Evolutionary conservation across 2,888 invertebrate genomes (phyloP), one percentile per base, ranked within the genome.

Genomic region (Cephus pygmeus): DNA sequence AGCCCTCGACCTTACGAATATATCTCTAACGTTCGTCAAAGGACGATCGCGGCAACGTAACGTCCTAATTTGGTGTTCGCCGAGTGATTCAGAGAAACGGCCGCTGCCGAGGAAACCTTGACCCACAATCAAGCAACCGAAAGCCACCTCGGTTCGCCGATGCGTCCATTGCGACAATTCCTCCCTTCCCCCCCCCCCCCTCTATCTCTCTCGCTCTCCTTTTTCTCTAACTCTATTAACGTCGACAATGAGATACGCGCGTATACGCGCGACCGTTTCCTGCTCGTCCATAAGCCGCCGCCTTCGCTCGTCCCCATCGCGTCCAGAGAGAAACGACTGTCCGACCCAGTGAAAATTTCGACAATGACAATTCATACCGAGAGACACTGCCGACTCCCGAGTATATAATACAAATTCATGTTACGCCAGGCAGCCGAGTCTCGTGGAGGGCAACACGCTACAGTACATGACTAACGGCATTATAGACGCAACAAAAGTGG

Each of bases 21-120:
- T 23, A 0, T 15, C 40, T 40, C 40, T 56, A 56, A 56, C 40
- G 9, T 15, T 15, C 40, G 40, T 56, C 40, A 56, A 56, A 56
- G 15, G 40, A 23, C 40, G 40, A 56, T 56, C 40, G 40, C 23
- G 2, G 40, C 15, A 56, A 40, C 15, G 15, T 23, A 56, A 56
- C 23, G 15, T 31, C 71, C 71, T 33, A 33, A 71, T 71, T 71
- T 30, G 71, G 31, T 12, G 33, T 71, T 71, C 33, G 71, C 31
- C 79, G 79, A 81, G 77, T 78, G 85, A 83, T 85, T 86, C 83
- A 83, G 78, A 82, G 83, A 84, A 81, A 76, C 82, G 80, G 78
- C 83, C 83, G 86, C 83, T 83, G 86, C 84, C 80, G 78, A 75
- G 78, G 75, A 83, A 87, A 87, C 87, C 87, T 87, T 87, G 87